phyloP scores from a whole-genome alignment of 2,888 invertebrate genomes.

The Apamea anceps region DNA sequence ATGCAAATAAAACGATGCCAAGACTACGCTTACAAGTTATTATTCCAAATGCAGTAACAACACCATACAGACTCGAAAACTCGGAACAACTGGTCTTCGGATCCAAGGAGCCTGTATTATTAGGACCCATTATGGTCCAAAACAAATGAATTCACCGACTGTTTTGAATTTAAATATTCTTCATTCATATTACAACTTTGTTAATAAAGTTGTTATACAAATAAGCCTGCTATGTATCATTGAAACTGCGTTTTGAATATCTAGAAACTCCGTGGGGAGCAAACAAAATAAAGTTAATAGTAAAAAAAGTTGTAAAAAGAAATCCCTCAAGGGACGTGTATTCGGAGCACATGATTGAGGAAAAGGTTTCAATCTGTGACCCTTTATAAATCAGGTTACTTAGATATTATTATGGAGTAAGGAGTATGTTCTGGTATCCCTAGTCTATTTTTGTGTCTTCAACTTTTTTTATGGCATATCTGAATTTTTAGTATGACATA shows the following conservation, averaged over 20 bases:
- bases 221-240: conserved; percentile 14
- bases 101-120: conserved; percentile 19
- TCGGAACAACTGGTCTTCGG: not conserved
- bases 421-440: conserved; percentile 8
- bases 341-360: conserved; percentile 38
- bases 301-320: conserved; percentile 50
- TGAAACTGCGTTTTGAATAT: conserved; percentile 41
- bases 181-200: conserved; percentile 5
- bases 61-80: not conserved
- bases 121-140: not conserved
- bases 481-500: not conserved
- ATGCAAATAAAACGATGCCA: not conserved
- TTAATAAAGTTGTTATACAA: conserved; percentile 16
- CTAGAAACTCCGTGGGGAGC: conserved; percentile 34
- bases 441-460: not conserved
- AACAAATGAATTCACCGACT: conserved; percentile 15
- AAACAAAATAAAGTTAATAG: conserved; percentile 55
- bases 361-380: conserved; percentile 40
- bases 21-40: conserved; percentile 16
- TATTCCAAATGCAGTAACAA: conserved; percentile 15
- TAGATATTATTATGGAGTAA: conserved; percentile 13
- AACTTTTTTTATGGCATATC: not conserved
- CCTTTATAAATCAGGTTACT: conserved; percentile 36
- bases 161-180: conserved; percentile 23
- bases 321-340: conserved; percentile 46